A percentile compares a stretch with the other conserved stretches of the same genome.
phyloP scores from a whole-genome alignment of 2,797 vertebrate genomes.

The Strix occidentalis region DNA sequence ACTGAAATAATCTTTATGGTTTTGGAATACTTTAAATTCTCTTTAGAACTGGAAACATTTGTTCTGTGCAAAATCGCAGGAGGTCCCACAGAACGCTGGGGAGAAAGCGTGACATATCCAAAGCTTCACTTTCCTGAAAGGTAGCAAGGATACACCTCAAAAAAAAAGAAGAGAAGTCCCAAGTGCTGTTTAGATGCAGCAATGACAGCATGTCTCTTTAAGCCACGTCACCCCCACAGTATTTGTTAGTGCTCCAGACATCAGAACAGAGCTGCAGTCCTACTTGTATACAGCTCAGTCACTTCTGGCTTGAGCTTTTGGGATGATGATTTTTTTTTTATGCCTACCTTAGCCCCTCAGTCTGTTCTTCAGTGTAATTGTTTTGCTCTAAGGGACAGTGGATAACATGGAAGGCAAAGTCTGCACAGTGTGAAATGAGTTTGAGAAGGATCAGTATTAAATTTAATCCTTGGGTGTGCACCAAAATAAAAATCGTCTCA shows the following conservation, averaged over 20 bases:
- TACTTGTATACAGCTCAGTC: neutral
- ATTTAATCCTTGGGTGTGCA: neutral
- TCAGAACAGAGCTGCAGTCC: neutral
- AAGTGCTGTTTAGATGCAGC: neutral
- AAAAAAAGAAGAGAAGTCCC: neutral
- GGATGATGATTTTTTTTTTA: neutral
- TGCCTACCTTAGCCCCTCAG: neutral
- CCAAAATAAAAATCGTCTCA: neutral
- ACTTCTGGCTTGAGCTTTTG: neutral
- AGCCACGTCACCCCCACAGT: neutral
- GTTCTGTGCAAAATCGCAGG: neutral
- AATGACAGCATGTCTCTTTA: neutral
- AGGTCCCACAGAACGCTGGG: rapidly evolving
- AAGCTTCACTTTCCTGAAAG: neutral
- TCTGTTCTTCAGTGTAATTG: neutral
- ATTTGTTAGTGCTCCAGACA: neutral
- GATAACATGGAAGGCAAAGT: neutral
- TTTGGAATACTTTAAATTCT: neutral
- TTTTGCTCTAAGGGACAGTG: neutral
- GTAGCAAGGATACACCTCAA: neutral
- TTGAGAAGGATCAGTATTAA: neutral
- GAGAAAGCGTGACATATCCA: neutral
- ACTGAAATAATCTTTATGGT: neutral
- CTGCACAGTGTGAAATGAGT: neutral
- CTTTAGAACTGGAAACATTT: neutral